Evolutionary conservation across 2,113 vertebrate species (phyloP).

Genomic region (Hirundichthys speculiger): DNA sequence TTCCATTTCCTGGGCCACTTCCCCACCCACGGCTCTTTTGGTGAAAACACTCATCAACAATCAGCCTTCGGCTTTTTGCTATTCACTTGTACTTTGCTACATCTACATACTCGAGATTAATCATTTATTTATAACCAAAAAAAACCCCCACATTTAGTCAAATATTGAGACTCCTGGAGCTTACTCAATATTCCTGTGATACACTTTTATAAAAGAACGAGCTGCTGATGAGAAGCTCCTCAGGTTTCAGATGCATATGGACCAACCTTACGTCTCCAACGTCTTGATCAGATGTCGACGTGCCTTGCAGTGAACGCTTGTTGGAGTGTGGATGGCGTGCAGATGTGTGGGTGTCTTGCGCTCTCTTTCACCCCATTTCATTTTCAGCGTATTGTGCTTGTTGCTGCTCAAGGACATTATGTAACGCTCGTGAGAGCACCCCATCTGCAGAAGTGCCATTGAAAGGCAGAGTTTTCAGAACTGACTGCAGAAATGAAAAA

Average conservation of each 20-base stretch:
- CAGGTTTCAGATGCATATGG: constrained; percentile 12
- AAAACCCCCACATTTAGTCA: neutral
- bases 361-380: constrained; percentile 46
- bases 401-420: constrained; percentile 73
- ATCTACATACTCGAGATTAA: constrained; percentile 18
- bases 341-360: constrained; percentile 68
- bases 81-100: constrained; percentile 32
- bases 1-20: constrained; percentile 67
- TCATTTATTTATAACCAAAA: constrained; percentile 32
- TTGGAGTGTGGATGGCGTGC: constrained; percentile 47
- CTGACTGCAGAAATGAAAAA: constrained; percentile 43
- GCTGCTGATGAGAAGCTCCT: constrained; percentile 7
- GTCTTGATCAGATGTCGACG: constrained; percentile 34
- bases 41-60: constrained; percentile 50
- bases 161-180: neutral
- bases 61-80: constrained; percentile 16
- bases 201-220: neutral
- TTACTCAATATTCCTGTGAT: neutral
- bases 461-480: constrained; percentile 62
- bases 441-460: constrained; percentile 70
- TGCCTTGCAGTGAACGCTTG: constrained; percentile 41
- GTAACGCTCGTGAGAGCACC: constrained; percentile 67
- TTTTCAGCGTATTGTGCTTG: constrained; percentile 55
- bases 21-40: constrained; percentile 21
- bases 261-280: constrained; percentile 29